Conservation (phyloP, 2,113 vertebrate genomes). For the Gavia stellata region DNA sequence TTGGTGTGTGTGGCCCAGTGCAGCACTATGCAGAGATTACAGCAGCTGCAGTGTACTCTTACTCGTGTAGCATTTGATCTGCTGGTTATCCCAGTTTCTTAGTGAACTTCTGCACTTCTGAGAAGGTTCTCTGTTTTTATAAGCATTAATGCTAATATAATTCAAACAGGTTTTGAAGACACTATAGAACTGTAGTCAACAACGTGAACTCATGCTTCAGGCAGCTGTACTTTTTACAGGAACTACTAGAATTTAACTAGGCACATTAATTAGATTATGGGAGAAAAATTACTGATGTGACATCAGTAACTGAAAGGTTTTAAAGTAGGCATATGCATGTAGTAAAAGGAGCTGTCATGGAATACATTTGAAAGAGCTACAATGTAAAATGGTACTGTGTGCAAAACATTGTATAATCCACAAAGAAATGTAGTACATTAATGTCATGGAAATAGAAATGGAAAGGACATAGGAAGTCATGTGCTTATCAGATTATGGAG, state of each 20-base stretch:
- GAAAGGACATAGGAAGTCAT: neutral
- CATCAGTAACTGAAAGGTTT: neutral
- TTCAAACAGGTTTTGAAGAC: neutral
- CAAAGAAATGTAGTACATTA: neutral
- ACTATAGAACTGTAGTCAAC: neutral
- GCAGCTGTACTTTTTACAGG: neutral
- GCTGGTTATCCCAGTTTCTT: neutral
- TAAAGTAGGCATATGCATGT: neutral
- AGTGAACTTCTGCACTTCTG: neutral
- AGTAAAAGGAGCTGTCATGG: neutral
- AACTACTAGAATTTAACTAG: neutral
- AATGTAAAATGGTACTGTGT: neutral
- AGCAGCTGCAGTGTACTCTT: neutral
- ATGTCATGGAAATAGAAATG: neutral
- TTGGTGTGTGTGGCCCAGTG: neutral
- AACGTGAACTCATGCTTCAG: neutral
- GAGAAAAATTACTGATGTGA: neutral
- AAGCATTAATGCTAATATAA: neutral
- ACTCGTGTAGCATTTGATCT: neutral
- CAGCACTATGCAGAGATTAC: fast-evolving
- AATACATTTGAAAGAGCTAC: neutral
- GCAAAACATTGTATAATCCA: too few species aligned
- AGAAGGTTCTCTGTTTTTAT: neutral
- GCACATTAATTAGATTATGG: neutral
- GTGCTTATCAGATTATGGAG: neutral